Conservation (phyloP, 1,140 invertebrate species). For the Diabrotica virgifera region DNA sequence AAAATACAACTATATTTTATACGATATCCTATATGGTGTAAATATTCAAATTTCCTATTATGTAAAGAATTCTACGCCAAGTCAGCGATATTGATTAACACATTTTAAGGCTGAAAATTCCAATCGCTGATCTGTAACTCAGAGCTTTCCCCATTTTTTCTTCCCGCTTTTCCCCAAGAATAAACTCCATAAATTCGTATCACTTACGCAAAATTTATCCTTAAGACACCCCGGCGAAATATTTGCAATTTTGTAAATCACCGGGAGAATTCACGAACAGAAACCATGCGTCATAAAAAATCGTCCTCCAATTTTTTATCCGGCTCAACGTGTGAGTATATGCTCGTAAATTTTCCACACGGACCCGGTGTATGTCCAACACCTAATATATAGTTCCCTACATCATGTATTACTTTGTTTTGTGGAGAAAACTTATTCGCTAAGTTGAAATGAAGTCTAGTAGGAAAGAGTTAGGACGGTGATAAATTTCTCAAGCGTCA, state of each 20-base stretch:
- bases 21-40: too few species aligned
- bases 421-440: constrained; percentile 33
- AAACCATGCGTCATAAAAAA: constrained; percentile 2
- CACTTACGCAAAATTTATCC: not conserved
- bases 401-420: constrained; percentile 37
- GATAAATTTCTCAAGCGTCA: constrained; percentile 36
- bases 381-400: constrained; percentile 33
- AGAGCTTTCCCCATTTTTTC: not conserved
- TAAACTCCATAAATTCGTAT: not conserved
- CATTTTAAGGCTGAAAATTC: too few species aligned
- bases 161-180: not conserved
- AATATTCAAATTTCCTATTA: too few species aligned
- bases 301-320: not conserved
- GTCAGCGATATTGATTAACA: too few species aligned
- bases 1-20: too few species aligned
- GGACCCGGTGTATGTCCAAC: constrained; percentile 26
- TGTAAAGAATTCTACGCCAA: too few species aligned
- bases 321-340: constrained; percentile 5
- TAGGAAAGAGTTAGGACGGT: constrained; percentile 32
- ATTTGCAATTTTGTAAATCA: constrained; percentile 3
- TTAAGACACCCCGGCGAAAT: not conserved
- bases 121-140: too few species aligned
- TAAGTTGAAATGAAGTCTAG: constrained; percentile 30
- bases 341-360: constrained; percentile 24
- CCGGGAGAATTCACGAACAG: constrained; percentile 1